phyloP scores from a whole-genome alignment of 1,140 invertebrate species.

The Pomacea maculata region DNA sequence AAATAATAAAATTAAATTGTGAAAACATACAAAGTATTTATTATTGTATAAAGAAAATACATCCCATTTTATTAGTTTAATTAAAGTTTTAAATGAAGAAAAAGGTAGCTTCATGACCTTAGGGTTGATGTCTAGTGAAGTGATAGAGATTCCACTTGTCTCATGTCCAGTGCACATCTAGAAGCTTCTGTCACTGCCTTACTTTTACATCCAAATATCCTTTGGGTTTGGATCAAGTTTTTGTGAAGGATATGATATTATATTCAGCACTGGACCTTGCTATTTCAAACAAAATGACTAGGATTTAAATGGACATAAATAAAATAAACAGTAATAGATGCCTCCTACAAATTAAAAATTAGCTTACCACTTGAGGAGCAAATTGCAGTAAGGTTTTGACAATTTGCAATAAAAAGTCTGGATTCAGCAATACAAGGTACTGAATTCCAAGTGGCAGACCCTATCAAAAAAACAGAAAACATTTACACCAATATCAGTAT shows the following conservation, averaged over 20 bases:
- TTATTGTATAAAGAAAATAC: background rate
- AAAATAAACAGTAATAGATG: background rate
- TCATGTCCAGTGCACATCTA: too few species aligned
- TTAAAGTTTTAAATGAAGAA: background rate
- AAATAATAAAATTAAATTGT: background rate
- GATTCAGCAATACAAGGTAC: slow-evolving; percentile 82
- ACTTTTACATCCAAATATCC: too few species aligned
- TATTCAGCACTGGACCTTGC: background rate
- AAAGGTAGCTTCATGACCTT: background rate
- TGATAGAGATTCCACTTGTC: too few species aligned
- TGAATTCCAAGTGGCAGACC: slow-evolving; percentile 76
- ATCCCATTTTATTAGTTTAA: background rate
- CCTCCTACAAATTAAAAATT: background rate
- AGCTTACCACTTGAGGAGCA: slow-evolving; percentile 72
- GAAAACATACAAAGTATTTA: background rate
- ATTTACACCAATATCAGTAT: background rate
- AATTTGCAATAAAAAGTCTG: slow-evolving; percentile 85
- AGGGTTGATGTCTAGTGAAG: too few species aligned
- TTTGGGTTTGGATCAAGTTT: too few species aligned
- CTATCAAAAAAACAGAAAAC: slow-evolving; percentile 64
- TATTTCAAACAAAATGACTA: background rate
- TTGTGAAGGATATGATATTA: slow-evolving; percentile 60
- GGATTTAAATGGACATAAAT: background rate
- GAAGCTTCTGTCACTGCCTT: too few species aligned
- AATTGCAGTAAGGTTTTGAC: slow-evolving; percentile 81